phyloP scores from a whole-genome alignment of 2,888 invertebrate genomes.

The Leptothorax acervorum region DNA sequence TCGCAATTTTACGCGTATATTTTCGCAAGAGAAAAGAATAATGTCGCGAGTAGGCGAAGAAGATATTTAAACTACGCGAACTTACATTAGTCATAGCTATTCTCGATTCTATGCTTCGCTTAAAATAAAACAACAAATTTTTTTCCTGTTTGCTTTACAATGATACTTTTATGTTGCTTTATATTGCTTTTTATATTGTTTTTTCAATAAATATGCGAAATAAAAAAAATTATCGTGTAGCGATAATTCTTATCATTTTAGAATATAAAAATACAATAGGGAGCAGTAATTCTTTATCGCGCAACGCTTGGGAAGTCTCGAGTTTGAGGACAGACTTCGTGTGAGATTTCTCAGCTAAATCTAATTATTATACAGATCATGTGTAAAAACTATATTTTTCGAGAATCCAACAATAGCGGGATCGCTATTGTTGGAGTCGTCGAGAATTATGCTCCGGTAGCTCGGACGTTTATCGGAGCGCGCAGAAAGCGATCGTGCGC shows the following conservation, averaged over 20 bases:
- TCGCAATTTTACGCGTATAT: neutral
- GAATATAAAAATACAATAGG: neutral
- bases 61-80: neutral
- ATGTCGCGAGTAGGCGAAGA: too few relatives aligned
- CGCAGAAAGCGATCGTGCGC: constrained; percentile 39
- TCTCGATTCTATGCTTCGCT: constrained; percentile 35
- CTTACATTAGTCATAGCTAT: constrained; percentile 17
- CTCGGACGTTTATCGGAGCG: constrained; percentile 26
- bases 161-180: neutral
- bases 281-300: neutral
- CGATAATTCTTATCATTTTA: neutral
- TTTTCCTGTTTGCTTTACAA: constrained; percentile 22
- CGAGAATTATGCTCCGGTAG: neutral
- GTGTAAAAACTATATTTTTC: neutral
- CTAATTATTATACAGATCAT: neutral
- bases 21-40: neutral
- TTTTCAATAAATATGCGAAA: neutral
- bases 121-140: constrained; percentile 10
- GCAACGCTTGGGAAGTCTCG: neutral
- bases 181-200: too few relatives aligned
- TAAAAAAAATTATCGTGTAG: neutral
- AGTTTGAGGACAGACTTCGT: neutral
- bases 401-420: too few relatives aligned
- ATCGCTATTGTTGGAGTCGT: neutral
- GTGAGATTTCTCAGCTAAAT: neutral